Evolutionary conservation across 2,888 invertebrate species (phyloP).

Genomic region (Leptogaster cylindrica): DNA sequence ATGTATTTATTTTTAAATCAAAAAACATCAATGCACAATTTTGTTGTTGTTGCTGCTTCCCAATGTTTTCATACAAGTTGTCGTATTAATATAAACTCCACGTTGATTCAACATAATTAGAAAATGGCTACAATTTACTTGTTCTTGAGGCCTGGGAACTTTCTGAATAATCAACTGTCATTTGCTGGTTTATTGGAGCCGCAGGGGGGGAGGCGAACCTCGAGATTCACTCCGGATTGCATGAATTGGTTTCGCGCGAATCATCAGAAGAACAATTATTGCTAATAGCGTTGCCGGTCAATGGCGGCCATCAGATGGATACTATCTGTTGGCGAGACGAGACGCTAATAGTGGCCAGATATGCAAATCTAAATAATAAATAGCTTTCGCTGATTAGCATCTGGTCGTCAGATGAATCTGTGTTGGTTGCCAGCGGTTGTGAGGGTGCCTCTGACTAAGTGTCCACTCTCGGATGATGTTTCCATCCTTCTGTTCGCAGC

Average conservation of each 20-base stretch:
- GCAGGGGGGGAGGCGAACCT: not conserved
- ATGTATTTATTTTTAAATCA: not conserved
- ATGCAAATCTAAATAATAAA: conserved; percentile 28
- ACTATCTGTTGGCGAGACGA: conserved; percentile 1
- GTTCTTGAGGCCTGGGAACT: conserved; percentile 25
- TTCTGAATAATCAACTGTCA: conserved; percentile 28
- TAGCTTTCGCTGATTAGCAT: conserved; percentile 23
- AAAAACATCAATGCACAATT: not conserved
- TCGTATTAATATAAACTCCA: conserved; percentile 19
- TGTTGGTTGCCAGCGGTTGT: not conserved
- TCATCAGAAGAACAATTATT: conserved; percentile 30
- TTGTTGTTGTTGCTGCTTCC: no score
- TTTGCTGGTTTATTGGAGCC: conserved; percentile 10
- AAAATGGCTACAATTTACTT: conserved; percentile 36
- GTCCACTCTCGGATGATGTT: conserved; percentile 16
- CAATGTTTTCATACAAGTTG: not conserved
- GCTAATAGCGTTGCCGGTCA: conserved; percentile 18
- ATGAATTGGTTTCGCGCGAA: conserved; percentile 34
- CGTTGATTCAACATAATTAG: conserved; percentile 30
- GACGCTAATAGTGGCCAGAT: conserved; percentile 3
- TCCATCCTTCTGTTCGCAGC: conserved; percentile 13
- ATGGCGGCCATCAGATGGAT: not conserved
- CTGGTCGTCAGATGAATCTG: not conserved
- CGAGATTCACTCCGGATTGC: conserved; percentile 31
- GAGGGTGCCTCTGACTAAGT: conserved; percentile 1